These are phyloP conservation scores for Brachionus paranguensis DNA, from an alignment of 1,140 invertebrate genomes.

Conservation along the genomic window DNA sequence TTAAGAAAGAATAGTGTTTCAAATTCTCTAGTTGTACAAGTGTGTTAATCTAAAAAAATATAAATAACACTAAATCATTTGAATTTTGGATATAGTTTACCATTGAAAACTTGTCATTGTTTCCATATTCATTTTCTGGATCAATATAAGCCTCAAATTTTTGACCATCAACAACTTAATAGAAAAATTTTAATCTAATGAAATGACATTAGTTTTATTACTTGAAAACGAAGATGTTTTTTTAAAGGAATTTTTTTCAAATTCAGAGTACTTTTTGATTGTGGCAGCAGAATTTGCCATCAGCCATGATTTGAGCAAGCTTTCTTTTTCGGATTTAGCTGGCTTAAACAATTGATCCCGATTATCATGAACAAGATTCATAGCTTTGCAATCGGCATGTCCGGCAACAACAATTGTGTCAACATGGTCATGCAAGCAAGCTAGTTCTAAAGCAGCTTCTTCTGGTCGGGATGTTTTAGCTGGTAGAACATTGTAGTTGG, in stretches of 20 bases:
- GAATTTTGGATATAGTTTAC: slow-evolving; percentile 51
- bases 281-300: slow-evolving; percentile 75
- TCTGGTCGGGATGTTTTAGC: slow-evolving; percentile 65
- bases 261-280: slow-evolving; percentile 71
- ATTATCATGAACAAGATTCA: slow-evolving; percentile 33
- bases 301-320: slow-evolving; percentile 79
- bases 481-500: slow-evolving; percentile 44
- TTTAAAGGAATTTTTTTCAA: slow-evolving; percentile 58
- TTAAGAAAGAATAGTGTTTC: slow-evolving; percentile 84
- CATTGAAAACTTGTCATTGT: slow-evolving; percentile 87
- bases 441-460: slow-evolving; percentile 84
- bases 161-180: not conserved
- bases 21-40: slow-evolving; percentile 88
- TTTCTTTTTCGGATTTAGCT: slow-evolving; percentile 26
- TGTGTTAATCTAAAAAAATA: slow-evolving; percentile 69
- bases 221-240: not conserved
- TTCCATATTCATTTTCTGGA: slow-evolving; percentile 76
- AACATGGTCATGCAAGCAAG: slow-evolving; percentile 85
- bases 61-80: not conserved
- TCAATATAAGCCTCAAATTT: slow-evolving; percentile 85
- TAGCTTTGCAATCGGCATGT: slow-evolving; percentile 83
- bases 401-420: slow-evolving; percentile 89
- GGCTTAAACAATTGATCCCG: not conserved
- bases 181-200: not conserved
- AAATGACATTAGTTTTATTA: not conserved